A percentile compares a stretch with the other conserved stretches of the same genome.
Conservation (phyloP, 30 jellyfish, hydroid and myxozoan genomes). For the Euphysa ruthae region DNA sequence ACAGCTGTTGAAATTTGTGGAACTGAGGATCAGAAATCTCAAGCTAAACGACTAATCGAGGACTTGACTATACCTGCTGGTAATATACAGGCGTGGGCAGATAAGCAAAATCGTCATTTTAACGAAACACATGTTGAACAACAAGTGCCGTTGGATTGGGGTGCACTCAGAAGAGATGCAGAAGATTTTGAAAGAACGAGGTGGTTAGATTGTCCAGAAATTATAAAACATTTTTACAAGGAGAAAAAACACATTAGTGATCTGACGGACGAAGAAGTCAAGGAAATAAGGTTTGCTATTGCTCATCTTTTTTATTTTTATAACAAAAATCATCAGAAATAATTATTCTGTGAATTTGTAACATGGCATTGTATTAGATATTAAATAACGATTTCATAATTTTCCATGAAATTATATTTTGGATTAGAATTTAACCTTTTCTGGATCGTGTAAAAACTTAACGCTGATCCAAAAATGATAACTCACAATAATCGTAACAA, state of each 20-base stretch:
- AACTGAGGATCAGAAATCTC: conserved; percentile 24
- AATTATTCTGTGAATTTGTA: too few relatives aligned
- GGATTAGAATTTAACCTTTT: too few relatives aligned
- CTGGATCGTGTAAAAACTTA: too few relatives aligned
- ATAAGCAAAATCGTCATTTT: conserved; percentile 18
- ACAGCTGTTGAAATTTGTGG: conserved; percentile 74
- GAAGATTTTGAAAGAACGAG: neutral
- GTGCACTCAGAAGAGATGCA: neutral
- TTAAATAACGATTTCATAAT: too few relatives aligned
- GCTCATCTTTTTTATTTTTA: too few relatives aligned
- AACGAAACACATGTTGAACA: neutral
- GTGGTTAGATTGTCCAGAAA: conserved; percentile 48
- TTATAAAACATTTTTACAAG: conserved; percentile 52
- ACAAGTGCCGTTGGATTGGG: conserved; percentile 6
- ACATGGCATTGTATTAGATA: too few relatives aligned
- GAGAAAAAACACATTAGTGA: conserved; percentile 37
- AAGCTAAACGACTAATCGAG: conserved; percentile 45
- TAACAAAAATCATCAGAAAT: neutral
- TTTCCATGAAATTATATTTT: too few relatives aligned
- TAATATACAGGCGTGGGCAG: conserved; percentile 39
- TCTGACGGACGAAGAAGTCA: conserved; percentile 55
- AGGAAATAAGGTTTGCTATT: conserved; percentile 60
- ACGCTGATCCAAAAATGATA: too few relatives aligned
- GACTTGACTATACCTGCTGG: conserved; percentile 46
- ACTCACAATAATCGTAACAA: too few relatives aligned